phyloP scores from a whole-genome alignment of 2,797 vertebrate species.

The Bovichtus diacanthus region DNA sequence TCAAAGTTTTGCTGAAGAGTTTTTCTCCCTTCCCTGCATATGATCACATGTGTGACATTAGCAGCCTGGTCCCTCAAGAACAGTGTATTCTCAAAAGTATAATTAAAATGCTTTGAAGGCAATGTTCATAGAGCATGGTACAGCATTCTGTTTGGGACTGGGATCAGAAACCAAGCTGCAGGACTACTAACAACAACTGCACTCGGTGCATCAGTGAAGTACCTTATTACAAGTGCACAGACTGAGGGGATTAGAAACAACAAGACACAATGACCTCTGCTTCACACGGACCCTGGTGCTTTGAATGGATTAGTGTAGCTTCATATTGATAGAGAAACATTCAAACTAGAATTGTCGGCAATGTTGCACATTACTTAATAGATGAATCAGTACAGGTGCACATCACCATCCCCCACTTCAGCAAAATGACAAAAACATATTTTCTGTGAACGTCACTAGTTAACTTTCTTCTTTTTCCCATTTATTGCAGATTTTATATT shows the following conservation, averaged over 20 bases:
- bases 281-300: background rate
- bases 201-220: conserved; percentile 7
- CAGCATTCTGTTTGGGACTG: conserved; percentile 71
- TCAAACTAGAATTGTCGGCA: background rate
- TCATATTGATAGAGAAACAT: background rate
- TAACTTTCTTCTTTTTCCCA: background rate
- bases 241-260: conserved; percentile 29
- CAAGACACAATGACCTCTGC: no score
- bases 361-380: background rate
- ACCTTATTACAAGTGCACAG: conserved; percentile 41
- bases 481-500: background rate
- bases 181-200: conserved; percentile 23
- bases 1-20: conserved; percentile 17
- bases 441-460: background rate
- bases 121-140: conserved; percentile 52
- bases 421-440: background rate
- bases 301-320: conserved; percentile 9
- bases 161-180: conserved; percentile 49
- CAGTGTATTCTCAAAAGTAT: conserved; percentile 44
- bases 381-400: background rate
- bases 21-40: conserved; percentile 3
- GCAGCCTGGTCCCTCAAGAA: conserved; percentile 33
- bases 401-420: background rate
- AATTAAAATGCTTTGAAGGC: conserved; percentile 61
- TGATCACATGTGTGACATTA: conserved; percentile 16